Base-by-base conservation (phyloP, 2,888 invertebrate genomes). In the Morpho achilles region DNA sequence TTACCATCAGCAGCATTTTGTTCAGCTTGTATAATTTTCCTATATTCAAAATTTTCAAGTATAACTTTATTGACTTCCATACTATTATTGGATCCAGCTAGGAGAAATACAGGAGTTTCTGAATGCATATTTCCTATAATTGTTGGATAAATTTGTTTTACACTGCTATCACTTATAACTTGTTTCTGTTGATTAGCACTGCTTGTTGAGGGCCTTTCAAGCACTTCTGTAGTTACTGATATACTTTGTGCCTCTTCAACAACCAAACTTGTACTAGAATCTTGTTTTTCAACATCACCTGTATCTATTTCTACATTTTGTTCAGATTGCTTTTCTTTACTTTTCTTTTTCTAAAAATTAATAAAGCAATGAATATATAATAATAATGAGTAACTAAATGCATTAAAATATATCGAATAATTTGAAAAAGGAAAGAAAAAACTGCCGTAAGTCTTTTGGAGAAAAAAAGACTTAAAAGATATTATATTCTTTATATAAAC, bases 341-440 rank as follows among this genome's bases (percentile, higher is more conserved):
- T 59, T 70, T 80, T 88, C 70, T 83, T 88, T 72, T 85, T 88
- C 88, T 89, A 66, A 51, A 53, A 58, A 47, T 32, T 5, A 32
- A 32, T 32, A 32, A 32, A 32, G 32, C 32, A 32, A 32, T 5
- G 4, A 32, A 32, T 32, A 32, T 32, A 32, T 32, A 32, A 3
- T 32, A 5, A 32, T 5, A 5, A 5, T 32, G 32, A 5, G 32
- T 32, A 32, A 5, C 16, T 32, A 32, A 32, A 32, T 32, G 32
- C 32, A 32, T 32, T 5, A 32, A 32, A 32, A 32, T 32, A 32
- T 32, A 32, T 32, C 32, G 32, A 32, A 32, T 32, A 32, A 3
- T 5, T 32, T 32, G 32, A 32, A 3, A 5, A 3, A 2, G 32
- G 3, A 5, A 5, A 2, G 3, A 32, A 32, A 32, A 32, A 32